Base-by-base conservation (phyloP, 2,888 invertebrate genomes). In the Neoaliturus tenellus region DNA sequence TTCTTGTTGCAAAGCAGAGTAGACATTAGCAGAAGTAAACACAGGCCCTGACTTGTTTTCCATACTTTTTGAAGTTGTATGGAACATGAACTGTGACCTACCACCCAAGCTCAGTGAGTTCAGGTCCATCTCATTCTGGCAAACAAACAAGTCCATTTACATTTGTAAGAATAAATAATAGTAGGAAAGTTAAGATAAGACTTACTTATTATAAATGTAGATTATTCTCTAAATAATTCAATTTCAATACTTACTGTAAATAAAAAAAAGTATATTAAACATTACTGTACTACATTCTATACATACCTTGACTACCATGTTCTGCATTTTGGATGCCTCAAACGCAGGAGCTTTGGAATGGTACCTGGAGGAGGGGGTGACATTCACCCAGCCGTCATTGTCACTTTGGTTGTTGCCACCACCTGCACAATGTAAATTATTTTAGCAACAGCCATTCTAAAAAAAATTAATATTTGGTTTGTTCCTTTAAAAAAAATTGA, bases 331-430 rank as follows among this genome's bases (percentile, higher is more conserved):
- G 17, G 78, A 78, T n/a, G 78, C 48, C 35, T 78, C 78, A 55
- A 78, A 78, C 10, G 55, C 78, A 1, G 78, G n/a, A 12, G 31
- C 48, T 28, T 78, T 51, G 28, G 35, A 39, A 28, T 44, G n/a
- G n/a, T 44, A 41, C 20, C 41, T 44, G 39, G 44, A 44, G 14
- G 35, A 28, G 3, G 44, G 20, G 12, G 51, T 39, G 12, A 80
- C 75, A 4, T 20, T 86, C n/a, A 73, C 80, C 86, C 86, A 86
- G 17, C 86, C 86, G 20, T 86, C 86, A 17, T 71, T 44, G 75
- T 86, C 85, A 58, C 78, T 80, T 20, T 83, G 83, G 41, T 75
- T 62, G 39, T 39, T 48, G 17, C 73, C 73, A 35, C 73, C 73
- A 25, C 44, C 44, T 44, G 17, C 8, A 44, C 44, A 44, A 44